These are phyloP conservation scores for Melopsittacus undulatus DNA, from an alignment of 2,797 vertebrate species.

Conservation along the genomic window DNA sequence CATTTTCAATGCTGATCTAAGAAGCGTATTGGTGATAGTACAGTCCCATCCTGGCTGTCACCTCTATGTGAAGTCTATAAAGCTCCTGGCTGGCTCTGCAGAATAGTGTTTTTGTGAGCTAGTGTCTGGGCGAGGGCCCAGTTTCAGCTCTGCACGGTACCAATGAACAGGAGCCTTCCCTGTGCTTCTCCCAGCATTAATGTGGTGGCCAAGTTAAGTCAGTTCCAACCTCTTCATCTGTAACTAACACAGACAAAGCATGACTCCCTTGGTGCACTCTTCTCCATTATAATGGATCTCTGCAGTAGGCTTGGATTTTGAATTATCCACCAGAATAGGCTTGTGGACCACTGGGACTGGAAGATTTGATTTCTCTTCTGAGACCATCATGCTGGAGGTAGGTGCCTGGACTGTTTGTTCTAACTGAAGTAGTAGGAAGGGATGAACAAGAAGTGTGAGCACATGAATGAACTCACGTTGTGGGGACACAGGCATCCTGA, in stretches of 20 bases:
- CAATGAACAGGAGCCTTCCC: background rate
- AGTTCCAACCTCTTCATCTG: background rate
- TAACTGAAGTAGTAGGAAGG: background rate
- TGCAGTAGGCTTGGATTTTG: background rate
- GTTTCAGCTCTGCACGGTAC: background rate
- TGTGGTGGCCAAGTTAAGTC: background rate
- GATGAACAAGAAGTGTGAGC: background rate
- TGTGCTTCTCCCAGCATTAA: background rate
- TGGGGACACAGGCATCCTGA: background rate
- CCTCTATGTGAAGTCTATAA: background rate
- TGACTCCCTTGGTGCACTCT: rapidly evolving
- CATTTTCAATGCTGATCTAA: constrained; percentile 13
- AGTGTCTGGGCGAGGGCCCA: background rate
- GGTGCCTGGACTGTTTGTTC: background rate
- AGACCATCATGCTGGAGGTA: background rate
- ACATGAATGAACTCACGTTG: background rate
- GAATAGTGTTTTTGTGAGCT: background rate
- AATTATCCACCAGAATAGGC: background rate
- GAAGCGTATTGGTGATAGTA: background rate
- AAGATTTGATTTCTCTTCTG: background rate
- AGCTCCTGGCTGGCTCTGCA: background rate
- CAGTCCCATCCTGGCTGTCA: background rate
- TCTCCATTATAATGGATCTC: rapidly evolving
- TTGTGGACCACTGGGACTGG: background rate
- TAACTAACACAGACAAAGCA: background rate